phyloP scores from a whole-genome alignment of 2,113 vertebrate genomes.

The Vireo altiloquus region DNA sequence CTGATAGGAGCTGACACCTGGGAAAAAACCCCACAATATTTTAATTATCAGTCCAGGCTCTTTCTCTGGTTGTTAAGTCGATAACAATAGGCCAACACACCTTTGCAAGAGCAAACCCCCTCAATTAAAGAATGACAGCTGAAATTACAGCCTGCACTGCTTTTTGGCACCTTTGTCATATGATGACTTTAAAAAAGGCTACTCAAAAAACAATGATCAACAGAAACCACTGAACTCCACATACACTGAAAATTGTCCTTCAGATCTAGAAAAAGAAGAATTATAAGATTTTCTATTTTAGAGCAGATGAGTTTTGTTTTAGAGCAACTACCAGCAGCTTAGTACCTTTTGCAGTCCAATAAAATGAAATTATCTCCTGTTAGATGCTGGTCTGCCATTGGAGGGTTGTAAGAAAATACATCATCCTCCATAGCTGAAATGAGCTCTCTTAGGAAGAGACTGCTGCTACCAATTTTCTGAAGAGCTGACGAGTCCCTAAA shows the following conservation, averaged over 20 bases:
- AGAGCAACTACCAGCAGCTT: neutral
- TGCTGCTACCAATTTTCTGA: neutral
- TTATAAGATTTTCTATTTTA: neutral
- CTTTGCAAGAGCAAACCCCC: neutral
- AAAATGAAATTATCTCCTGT: neutral
- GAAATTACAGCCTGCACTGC: neutral
- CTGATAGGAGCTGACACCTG: conserved; percentile 88
- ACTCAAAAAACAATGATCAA: neutral
- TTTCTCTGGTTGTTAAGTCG: neutral
- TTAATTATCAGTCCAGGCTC: neutral
- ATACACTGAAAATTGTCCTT: neutral
- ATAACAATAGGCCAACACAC: neutral
- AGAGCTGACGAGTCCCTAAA: neutral
- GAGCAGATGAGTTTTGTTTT: neutral
- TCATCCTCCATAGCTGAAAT: neutral
- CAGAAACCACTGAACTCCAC: neutral
- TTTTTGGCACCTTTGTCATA: neutral
- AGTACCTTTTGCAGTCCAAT: neutral
- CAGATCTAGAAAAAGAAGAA: neutral
- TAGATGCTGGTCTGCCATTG: neutral
- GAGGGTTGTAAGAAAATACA: neutral
- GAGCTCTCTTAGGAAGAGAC: neutral
- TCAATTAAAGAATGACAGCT: neutral
- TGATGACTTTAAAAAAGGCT: neutral
- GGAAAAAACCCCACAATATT: neutral